Conservation (phyloP, 2,888 invertebrate species). For the Seira ritae region DNA sequence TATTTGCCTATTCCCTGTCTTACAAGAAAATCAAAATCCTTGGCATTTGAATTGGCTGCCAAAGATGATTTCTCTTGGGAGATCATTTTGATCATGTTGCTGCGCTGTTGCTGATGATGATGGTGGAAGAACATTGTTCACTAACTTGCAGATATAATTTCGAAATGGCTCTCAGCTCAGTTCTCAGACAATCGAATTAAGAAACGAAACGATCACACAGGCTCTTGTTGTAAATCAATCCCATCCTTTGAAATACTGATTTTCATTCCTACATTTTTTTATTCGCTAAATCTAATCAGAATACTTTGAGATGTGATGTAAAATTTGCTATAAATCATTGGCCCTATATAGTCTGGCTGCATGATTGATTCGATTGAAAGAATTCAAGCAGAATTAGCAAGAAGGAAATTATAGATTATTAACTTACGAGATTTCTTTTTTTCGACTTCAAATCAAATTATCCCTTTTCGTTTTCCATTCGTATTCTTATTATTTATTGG, state of each 20-base stretch:
- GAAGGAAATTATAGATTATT: background rate
- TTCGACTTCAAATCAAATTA: background rate
- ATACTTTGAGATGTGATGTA: background rate
- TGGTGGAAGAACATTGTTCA: background rate
- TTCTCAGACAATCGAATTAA: background rate
- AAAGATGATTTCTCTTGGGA: slow-evolving; percentile 7
- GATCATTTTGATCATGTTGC: slow-evolving; percentile 3
- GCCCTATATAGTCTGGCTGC: background rate
- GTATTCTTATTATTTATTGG: background rate
- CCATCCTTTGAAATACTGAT: background rate
- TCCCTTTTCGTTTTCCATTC: background rate
- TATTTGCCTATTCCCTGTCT: too few relatives aligned
- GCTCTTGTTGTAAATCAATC: background rate
- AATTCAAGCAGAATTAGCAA: background rate
- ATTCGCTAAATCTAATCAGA: background rate
- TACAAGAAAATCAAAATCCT: background rate
- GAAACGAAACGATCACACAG: background rate
- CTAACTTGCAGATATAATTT: background rate
- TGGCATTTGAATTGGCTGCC: background rate
- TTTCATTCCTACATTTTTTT: background rate
- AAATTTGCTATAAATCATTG: background rate
- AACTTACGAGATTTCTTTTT: slow-evolving; percentile 8
- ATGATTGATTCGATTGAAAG: background rate
- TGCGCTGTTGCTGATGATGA: background rate
- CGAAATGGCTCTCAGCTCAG: background rate